Conservation (phyloP, 2,113 vertebrate genomes). For the Gorsachius goisagi region DNA sequence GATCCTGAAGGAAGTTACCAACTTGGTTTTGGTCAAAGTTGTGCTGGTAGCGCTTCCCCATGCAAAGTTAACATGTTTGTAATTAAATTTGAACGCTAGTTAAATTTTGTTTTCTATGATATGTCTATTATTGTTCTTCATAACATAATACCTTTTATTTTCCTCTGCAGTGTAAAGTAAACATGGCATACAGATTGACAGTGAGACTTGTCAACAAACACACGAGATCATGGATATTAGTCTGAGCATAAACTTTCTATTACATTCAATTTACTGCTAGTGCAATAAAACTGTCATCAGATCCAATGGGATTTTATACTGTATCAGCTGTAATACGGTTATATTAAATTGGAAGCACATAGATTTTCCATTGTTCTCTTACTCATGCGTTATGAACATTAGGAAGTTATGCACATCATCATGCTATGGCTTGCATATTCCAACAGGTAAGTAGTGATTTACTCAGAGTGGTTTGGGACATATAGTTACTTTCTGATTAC, state of each 20-base stretch:
- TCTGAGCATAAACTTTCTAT: not conserved
- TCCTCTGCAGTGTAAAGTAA: not conserved
- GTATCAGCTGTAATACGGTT: not conserved
- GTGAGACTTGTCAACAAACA: not conserved
- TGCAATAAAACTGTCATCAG: conserved; percentile 7
- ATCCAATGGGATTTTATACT: not conserved
- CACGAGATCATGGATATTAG: not conserved
- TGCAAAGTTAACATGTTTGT: not conserved
- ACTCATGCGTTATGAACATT: not conserved
- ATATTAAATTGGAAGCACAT: not conserved
- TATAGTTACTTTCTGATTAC: not conserved
- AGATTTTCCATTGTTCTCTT: not conserved
- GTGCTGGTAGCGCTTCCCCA: not conserved
- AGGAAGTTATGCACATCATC: not conserved
- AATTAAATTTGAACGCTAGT: not conserved
- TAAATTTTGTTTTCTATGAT: not conserved
- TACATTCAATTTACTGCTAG: not conserved
- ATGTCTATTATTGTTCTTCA: not conserved
- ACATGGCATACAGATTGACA: not conserved
- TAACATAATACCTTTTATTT: not conserved
- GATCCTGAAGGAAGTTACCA: not conserved
- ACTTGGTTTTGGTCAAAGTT: not conserved
- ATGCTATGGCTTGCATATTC: not conserved
- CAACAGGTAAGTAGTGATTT: not conserved
- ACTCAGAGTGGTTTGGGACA: not conserved